Conservation (phyloP, 2,888 invertebrate genomes). For the Girardia tigrina region DNA sequence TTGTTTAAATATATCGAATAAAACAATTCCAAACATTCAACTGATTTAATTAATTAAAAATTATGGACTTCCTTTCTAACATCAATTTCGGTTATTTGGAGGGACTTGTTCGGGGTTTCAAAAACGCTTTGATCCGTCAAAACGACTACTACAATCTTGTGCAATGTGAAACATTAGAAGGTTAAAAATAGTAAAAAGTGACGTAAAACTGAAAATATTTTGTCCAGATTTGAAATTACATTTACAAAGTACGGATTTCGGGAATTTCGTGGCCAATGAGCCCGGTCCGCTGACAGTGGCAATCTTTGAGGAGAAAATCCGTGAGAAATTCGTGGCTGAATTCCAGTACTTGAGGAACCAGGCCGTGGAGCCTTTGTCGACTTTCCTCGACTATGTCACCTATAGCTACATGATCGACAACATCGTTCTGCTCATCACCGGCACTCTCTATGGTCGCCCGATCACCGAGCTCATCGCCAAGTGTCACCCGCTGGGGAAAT, state of each 20-base stretch:
- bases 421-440: slow-evolving; percentile 89
- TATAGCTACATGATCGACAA: slow-evolving; percentile 99
- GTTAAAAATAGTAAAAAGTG: too few relatives aligned
- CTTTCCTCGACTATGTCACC: slow-evolving; percentile 93
- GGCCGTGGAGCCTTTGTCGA: slow-evolving; percentile 86
- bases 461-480: slow-evolving; percentile 95
- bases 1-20: too few relatives aligned
- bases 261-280: slow-evolving; percentile 95
- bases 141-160: slow-evolving; percentile 93
- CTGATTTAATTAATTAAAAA: too few relatives aligned
- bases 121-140: slow-evolving; percentile 89
- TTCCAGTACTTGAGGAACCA: slow-evolving; percentile 95
- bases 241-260: slow-evolving; percentile 95
- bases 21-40: too few relatives aligned
- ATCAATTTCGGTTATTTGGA: slow-evolving; percentile 94
- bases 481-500: slow-evolving; percentile 90
- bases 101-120: slow-evolving; percentile 91
- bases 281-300: slow-evolving; percentile 91
- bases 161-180: slow-evolving; percentile 97
- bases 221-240: slow-evolving; percentile 85
- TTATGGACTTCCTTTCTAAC: too few relatives aligned
- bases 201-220: too few relatives aligned
- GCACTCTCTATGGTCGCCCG: slow-evolving; percentile 91
- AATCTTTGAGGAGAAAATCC: slow-evolving; percentile 89
- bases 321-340: slow-evolving; percentile 93